These are phyloP conservation scores for Ammodytes dubius DNA, from an alignment of 2,113 vertebrate genomes.

Conservation along the genomic window DNA sequence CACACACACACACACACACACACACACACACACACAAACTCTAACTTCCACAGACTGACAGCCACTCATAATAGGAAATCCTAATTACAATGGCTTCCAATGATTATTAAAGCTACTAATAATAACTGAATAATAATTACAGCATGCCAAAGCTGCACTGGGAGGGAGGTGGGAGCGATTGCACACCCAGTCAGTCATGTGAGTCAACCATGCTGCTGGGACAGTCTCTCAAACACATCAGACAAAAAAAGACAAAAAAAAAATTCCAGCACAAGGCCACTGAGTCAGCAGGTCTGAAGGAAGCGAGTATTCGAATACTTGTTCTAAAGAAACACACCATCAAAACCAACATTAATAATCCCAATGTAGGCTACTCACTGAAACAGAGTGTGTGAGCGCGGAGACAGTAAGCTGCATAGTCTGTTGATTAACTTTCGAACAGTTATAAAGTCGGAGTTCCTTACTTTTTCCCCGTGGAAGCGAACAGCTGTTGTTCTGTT, in stretches of 20 bases:
- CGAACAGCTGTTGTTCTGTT: too few species aligned
- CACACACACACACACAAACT: constrained; percentile 11
- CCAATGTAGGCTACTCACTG: too few species aligned
- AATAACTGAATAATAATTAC: constrained; percentile 84
- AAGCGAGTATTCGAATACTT: neutral
- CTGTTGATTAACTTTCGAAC: too few species aligned
- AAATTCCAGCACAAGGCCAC: constrained; percentile 6
- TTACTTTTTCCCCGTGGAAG: too few species aligned
- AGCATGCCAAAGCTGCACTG: constrained; percentile 72
- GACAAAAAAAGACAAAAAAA: neutral
- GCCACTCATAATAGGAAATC: constrained; percentile 74
- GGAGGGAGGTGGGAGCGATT: constrained; percentile 67
- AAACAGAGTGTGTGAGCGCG: too few species aligned
- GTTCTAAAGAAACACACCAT: too few species aligned
- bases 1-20: constrained; percentile 1
- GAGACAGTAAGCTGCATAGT: too few species aligned
- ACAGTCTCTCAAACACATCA: constrained; percentile 22
- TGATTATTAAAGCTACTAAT: constrained; percentile 83
- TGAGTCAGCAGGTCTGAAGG: neutral
- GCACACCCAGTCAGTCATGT: constrained; percentile 67
- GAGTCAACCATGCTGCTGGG: constrained; percentile 22
- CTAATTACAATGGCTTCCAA: constrained; percentile 80
- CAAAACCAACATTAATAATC: too few species aligned
- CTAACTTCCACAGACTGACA: constrained; percentile 48
- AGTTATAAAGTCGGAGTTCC: too few species aligned